Conservation (phyloP, 92 coral and sea anemone genomes). For the Paragorgia papillata region DNA sequence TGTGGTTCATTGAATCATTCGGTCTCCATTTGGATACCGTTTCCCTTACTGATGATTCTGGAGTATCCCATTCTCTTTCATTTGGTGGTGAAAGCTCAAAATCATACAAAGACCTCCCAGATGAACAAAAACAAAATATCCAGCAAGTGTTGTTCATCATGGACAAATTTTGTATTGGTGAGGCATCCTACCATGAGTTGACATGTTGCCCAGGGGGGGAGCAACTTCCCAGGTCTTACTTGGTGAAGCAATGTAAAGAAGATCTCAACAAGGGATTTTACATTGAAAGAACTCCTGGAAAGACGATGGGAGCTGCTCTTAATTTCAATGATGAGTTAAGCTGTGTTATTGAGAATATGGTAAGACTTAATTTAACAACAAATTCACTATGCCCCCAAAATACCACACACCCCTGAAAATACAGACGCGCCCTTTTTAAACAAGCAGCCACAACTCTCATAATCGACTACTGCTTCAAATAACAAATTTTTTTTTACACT, state of each 20-base stretch:
- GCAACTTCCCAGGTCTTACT: conserved; percentile 10
- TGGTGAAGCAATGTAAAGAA: conserved; percentile 16
- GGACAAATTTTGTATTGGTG: conserved; percentile 15
- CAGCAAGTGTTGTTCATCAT: conserved; percentile 11
- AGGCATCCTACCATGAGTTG: conserved; percentile 8
- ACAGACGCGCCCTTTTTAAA: too few relatives aligned
- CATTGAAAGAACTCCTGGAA: conserved; percentile 20
- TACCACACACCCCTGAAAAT: too few relatives aligned
- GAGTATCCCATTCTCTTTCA: neutral
- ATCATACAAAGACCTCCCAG: conserved; percentile 13
- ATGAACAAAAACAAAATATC: neutral
- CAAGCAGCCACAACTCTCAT: too few relatives aligned
- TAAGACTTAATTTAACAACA: conserved; percentile 6
- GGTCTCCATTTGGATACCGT: conserved; percentile 19
- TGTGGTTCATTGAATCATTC: conserved; percentile 15
- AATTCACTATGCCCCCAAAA: too few relatives aligned
- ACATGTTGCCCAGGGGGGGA: conserved; percentile 21
- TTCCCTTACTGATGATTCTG: neutral
- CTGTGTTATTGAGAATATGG: conserved; percentile 12
- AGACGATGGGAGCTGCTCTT: conserved; percentile 9
- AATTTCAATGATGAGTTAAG: conserved; percentile 14
- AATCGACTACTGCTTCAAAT: too few relatives aligned
- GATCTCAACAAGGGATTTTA: conserved; percentile 2
- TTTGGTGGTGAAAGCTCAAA: neutral
- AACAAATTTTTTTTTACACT: too few relatives aligned